A percentile compares a stretch with the other conserved stretches of the same genome.
These are phyloP conservation scores for Drosophila arawakana DNA, from an alignment of 1,140 invertebrate genomes.

Conservation along the genomic window DNA sequence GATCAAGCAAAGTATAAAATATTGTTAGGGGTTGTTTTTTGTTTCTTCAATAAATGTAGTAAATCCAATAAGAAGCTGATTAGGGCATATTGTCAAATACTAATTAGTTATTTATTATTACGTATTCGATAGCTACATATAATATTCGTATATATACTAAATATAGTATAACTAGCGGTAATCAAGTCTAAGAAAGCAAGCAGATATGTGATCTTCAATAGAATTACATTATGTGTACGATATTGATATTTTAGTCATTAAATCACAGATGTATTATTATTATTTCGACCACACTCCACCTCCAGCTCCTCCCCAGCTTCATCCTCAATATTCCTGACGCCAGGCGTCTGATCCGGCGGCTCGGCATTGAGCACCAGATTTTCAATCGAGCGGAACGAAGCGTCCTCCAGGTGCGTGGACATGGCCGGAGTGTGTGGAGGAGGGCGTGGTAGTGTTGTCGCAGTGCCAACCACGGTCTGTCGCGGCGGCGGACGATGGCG, in stretches of 20 bases:
- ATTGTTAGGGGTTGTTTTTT: conserved; percentile 26
- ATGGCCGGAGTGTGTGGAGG: conserved; percentile 64
- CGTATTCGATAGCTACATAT: conserved; percentile 68
- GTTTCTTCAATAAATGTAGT: too few species aligned
- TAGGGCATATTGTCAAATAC: conserved; percentile 31
- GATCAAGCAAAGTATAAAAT: conserved; percentile 17
- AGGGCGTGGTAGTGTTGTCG: conserved; percentile 59
- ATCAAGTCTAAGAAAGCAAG: conserved; percentile 81
- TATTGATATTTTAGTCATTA: conserved; percentile 72
- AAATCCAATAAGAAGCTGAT: conserved; percentile 16
- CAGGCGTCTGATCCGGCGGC: conserved; percentile 85
- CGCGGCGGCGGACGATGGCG: conserved; percentile 59
- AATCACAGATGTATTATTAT: conserved; percentile 83
- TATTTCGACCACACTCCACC: conserved; percentile 42
- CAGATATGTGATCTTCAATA: conserved; percentile 72
- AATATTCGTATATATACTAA: conserved; percentile 61
- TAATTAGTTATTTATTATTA: conserved; percentile 55
- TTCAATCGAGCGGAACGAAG: conserved; percentile 85
- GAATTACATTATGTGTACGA: conserved; percentile 53
- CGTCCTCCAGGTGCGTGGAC: conserved; percentile 70
- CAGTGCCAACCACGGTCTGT: conserved; percentile 18
- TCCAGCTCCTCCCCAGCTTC: conserved; percentile 11
- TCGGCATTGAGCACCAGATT: conserved; percentile 87
- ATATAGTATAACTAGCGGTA: conserved; percentile 62
- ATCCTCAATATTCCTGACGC: conserved; percentile 56